phyloP scores from a whole-genome alignment of 2,888 invertebrate species.

The Sicus ferrugineus region DNA sequence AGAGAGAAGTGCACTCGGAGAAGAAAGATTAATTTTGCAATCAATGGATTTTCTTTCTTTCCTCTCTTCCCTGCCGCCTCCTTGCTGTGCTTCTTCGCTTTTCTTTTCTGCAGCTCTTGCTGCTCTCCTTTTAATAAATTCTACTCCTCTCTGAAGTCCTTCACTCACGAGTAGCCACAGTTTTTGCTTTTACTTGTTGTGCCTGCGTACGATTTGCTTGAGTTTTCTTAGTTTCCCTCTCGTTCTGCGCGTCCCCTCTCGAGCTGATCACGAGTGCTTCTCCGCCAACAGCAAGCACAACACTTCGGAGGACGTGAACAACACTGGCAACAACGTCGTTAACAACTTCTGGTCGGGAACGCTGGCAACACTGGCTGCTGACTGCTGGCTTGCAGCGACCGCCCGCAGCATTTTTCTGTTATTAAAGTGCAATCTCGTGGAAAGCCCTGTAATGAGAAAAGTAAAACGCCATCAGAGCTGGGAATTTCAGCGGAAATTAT shows the following conservation, averaged over 20 bases:
- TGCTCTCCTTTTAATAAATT: too few relatives aligned
- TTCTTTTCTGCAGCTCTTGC: too few relatives aligned
- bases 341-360: slow-evolving; percentile 1
- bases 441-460: slow-evolving; percentile 49
- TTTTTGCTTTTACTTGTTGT: too few relatives aligned
- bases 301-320: background rate
- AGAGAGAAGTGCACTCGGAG: background rate
- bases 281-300: slow-evolving; percentile 7
- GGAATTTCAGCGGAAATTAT: slow-evolving; percentile 35
- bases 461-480: slow-evolving; percentile 24
- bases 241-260: slow-evolving; percentile 7
- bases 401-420: slow-evolving; percentile 45
- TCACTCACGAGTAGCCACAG: too few relatives aligned
- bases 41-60: slow-evolving; percentile 19
- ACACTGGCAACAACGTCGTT: slow-evolving; percentile 14
- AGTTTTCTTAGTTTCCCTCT: background rate
- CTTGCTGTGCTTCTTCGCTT: background rate
- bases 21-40: slow-evolving; percentile 15
- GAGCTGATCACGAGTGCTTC: slow-evolving; percentile 17
- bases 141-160: too few relatives aligned
- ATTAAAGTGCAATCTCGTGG: slow-evolving; percentile 48
- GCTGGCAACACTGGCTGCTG: slow-evolving; percentile 25
- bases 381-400: slow-evolving; percentile 20
- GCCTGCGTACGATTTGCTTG: too few relatives aligned
- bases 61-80: background rate